These are phyloP conservation scores for Montipora sp. DNA, from an alignment of 64 coral and sea anemone species.

Conservation along the genomic window DNA sequence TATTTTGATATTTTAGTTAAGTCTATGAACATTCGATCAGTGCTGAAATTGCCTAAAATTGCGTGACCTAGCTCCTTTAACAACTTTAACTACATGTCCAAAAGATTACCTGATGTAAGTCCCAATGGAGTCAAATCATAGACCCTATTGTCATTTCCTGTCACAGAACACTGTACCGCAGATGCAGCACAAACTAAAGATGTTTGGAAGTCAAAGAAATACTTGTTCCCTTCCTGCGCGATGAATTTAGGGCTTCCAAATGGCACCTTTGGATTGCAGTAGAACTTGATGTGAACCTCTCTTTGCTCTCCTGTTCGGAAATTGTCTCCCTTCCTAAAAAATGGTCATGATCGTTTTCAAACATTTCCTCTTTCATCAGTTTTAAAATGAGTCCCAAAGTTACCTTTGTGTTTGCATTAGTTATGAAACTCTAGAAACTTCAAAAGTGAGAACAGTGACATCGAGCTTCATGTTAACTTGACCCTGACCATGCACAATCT, in stretches of 20 bases:
- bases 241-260: constrained; percentile 73
- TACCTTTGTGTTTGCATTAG: too few species aligned
- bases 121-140: constrained; percentile 88
- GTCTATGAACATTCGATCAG: too few species aligned
- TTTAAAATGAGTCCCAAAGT: too few species aligned
- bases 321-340: constrained; percentile 66
- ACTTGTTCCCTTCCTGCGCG: constrained; percentile 56
- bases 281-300: constrained; percentile 76
- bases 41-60: too few species aligned
- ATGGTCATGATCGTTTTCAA: too few species aligned
- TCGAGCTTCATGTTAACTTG: too few species aligned
- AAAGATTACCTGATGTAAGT: constrained; percentile 50
- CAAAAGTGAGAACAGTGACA: too few species aligned
- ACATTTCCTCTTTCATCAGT: too few species aligned
- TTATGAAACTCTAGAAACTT: too few species aligned
- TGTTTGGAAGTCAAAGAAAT: constrained; percentile 86
- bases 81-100: background rate
- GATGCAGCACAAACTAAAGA: constrained; percentile 80
- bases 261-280: constrained; percentile 68
- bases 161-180: constrained; percentile 76
- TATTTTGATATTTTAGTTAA: too few species aligned
- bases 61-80: too few species aligned
- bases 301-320: constrained; percentile 52
- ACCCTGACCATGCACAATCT: too few species aligned
- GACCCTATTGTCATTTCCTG: background rate